A percentile compares a stretch with the other conserved stretches of the same genome.
Evolutionary conservation across 1,140 invertebrate species (phyloP).

Genomic region (Zaprionus capensis): DNA sequence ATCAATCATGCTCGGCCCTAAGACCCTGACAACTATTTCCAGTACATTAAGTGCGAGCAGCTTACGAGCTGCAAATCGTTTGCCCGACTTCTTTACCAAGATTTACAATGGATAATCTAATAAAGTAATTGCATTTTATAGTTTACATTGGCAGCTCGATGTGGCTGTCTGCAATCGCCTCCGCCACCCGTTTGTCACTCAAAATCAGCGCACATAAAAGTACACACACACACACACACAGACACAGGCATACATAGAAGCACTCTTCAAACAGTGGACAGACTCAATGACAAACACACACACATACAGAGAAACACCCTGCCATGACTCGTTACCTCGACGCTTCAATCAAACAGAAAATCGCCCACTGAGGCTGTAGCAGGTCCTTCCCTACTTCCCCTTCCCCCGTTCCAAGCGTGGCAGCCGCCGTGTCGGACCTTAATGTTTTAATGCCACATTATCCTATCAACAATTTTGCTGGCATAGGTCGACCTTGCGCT

Average conservation of each 20-base stretch:
- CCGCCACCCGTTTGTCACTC: constrained; percentile 38
- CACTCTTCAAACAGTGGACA: constrained; percentile 38
- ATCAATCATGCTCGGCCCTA: constrained; percentile 6
- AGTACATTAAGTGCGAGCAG: not conserved
- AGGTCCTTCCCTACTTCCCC: not conserved
- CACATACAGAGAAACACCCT: constrained; percentile 21
- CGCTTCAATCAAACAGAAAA: constrained; percentile 38
- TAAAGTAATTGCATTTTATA: constrained; percentile 48
- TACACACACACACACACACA: constrained; percentile 11
- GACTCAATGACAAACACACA: constrained; percentile 32
- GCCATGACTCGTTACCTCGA: constrained; percentile 28
- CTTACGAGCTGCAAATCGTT: not conserved
- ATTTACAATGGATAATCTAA: constrained; percentile 23
- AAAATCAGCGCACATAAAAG: constrained; percentile 35
- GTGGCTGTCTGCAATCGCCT: constrained; percentile 27
- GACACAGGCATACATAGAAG: constrained; percentile 6
- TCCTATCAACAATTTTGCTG: constrained; percentile 71
- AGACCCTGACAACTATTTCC: constrained; percentile 2
- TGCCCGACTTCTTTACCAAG: not conserved
- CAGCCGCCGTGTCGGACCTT: constrained; percentile 48
- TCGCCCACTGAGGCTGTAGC: constrained; percentile 1
- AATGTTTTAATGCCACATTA: constrained; percentile 77
- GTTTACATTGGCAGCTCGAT: constrained; percentile 27
- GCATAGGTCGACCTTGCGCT: constrained; percentile 58
- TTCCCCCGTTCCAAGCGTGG: not conserved